Evolutionary conservation across 2,888 invertebrate genomes (phyloP), one percentile per base, ranked within the genome.

Genomic region (Eupeodes latifasciatus): DNA sequence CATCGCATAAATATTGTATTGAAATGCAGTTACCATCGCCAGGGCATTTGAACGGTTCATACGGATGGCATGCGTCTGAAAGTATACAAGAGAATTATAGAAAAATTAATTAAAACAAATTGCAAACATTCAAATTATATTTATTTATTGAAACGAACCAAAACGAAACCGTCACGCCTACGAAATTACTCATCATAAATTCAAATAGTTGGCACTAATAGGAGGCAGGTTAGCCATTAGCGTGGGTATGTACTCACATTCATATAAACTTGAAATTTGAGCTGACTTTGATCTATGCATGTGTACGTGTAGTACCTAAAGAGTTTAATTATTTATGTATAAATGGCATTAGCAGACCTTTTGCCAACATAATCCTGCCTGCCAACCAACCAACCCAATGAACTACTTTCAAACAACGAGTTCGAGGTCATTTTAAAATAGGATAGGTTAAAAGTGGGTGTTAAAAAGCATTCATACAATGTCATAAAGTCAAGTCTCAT

Each of bases 31-130:
- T 96, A 49, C 97, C 97, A 92, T 97, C 97, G 88, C 98, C 98
- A 0, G 98, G 99, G 93, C 99, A 99, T 93, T 98, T 98, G 95
- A 99, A 99, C 53, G 98, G 99, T 94, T 98, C 98, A 94, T 98
- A 98, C 1, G 98, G 98, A 93, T 98, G 98, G 92, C 98, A 98
- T 91, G 96, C 95, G 79, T 95, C 96, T 96, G 92, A 72, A 93
- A 40, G 44, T 19, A 64, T 7, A n/a, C 51, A 27, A 27, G 10
- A 36, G 12, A 36, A 53, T 27, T 27, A 53, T n/a, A 53, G 34
- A 1, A 53, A 66, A 69, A 36, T 11, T 53, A 36, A 16, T 69
- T 69, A 36, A 57, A 72, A 14, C 16, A 44, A 72, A 57, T 72
- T 55, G 55, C 55, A 53, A 40, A 53, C 57, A 27, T 44, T 72